These are phyloP conservation scores for Armadillidium nasatum DNA, from an alignment of 1,140 invertebrate species.

Conservation along the genomic window DNA sequence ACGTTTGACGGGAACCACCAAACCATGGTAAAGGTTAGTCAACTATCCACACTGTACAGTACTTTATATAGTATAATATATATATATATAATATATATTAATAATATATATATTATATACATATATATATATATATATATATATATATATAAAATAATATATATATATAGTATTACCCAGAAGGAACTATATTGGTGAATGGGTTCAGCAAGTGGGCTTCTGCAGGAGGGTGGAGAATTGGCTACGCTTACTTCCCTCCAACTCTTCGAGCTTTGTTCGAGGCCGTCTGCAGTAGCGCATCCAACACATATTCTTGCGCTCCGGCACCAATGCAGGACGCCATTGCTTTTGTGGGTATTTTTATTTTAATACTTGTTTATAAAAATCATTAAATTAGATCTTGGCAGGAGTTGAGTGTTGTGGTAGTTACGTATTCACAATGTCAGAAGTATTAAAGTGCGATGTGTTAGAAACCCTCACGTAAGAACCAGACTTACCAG, in stretches of 20 bases:
- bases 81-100: no score
- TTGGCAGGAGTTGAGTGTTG: neutral
- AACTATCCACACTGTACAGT: neutral
- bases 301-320: constrained; percentile 41
- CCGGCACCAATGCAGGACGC: constrained; percentile 42
- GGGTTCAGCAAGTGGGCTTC: constrained; percentile 43
- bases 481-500: no score
- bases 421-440: neutral
- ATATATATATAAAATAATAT: no score
- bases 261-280: constrained; percentile 20
- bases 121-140: no score
- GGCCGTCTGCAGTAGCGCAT: constrained; percentile 31
- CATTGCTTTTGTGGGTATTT: constrained; percentile 29
- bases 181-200: constrained; percentile 38
- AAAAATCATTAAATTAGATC: neutral
- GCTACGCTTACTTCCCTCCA: constrained; percentile 39
- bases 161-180: constrained; percentile 26
- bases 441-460: neutral
- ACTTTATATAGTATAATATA: no score
- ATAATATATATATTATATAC: no score
- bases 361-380: neutral
- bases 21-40: constrained; percentile 30
- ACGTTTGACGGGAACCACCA: constrained; percentile 32
- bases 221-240: constrained; percentile 43
- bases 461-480: no score